A percentile compares a stretch with the other conserved stretches of the same genome.
Conservation (phyloP, 2,888 invertebrate genomes). For the Amiota minor region DNA sequence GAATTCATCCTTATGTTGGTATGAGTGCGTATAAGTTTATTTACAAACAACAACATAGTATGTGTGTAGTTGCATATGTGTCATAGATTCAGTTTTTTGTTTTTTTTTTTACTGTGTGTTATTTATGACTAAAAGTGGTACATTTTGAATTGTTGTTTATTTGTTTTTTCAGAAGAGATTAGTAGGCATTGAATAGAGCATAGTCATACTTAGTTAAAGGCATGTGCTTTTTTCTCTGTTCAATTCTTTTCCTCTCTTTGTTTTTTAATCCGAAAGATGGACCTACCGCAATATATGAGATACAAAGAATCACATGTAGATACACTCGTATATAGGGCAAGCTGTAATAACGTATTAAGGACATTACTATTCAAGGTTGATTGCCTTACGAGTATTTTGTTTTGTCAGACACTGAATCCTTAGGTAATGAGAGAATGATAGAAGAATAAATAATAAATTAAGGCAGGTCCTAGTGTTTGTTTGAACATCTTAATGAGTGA, state of each 20-base stretch:
- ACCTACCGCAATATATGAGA: slow-evolving; percentile 9
- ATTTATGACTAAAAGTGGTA: neutral
- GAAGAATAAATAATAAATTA: too few relatives aligned
- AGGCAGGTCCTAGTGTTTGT: too few relatives aligned
- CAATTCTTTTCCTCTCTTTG: neutral
- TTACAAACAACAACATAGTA: slow-evolving; percentile 33
- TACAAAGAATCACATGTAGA: too few relatives aligned
- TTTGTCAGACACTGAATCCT: too few relatives aligned
- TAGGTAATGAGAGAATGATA: too few relatives aligned
- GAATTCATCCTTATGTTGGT: slow-evolving; percentile 42
- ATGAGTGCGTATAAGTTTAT: slow-evolving; percentile 35
- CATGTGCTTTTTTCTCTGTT: neutral
- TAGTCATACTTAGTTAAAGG: neutral
- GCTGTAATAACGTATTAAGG: slow-evolving; percentile 1
- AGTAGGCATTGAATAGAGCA: neutral
- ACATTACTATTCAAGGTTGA: too few relatives aligned
- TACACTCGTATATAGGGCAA: neutral
- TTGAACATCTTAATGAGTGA: too few relatives aligned
- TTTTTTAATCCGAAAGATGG: neutral
- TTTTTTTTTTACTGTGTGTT: neutral
- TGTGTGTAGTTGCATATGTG: neutral
- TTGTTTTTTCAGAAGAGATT: neutral
- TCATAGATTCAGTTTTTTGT: slow-evolving; percentile 20
- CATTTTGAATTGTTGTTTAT: neutral
- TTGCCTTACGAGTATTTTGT: too few relatives aligned